Conservation (phyloP, 2,113 vertebrate species). For the Pseudolaguvia tuberculata region DNA sequence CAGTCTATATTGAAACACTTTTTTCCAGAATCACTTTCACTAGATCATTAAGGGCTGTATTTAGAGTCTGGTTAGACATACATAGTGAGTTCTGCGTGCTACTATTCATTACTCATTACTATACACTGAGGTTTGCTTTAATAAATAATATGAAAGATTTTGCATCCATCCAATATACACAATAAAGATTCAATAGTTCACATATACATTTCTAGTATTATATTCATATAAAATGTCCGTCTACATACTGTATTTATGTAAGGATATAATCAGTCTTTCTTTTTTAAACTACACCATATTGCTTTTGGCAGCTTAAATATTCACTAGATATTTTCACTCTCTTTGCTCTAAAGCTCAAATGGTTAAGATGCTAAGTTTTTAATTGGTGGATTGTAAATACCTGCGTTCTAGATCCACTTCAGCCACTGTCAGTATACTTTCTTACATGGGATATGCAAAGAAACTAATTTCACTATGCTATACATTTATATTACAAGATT, state of each 20-base stretch:
- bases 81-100: background rate
- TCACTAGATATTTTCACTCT: background rate
- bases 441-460: too few relatives aligned
- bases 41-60: constrained; percentile 16
- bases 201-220: background rate
- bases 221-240: too few relatives aligned
- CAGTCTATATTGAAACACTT: background rate
- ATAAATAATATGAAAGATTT: background rate
- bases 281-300: background rate
- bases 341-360: too few relatives aligned
- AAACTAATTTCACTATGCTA: too few relatives aligned
- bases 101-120: background rate
- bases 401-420: too few relatives aligned
- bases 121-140: too few relatives aligned
- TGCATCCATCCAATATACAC: background rate
- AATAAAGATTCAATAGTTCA: background rate
- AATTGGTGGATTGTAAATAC: too few relatives aligned
- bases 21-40: constrained; percentile 4
- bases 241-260: background rate
- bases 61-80: background rate
- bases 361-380: too few relatives aligned
- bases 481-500: background rate
- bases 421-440: too few relatives aligned
- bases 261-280: background rate
- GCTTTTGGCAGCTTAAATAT: background rate